Evolutionary conservation across 2,113 vertebrate genomes (phyloP), one percentile per base, ranked within the genome.

Genomic region (Malurus cyaneus): DNA sequence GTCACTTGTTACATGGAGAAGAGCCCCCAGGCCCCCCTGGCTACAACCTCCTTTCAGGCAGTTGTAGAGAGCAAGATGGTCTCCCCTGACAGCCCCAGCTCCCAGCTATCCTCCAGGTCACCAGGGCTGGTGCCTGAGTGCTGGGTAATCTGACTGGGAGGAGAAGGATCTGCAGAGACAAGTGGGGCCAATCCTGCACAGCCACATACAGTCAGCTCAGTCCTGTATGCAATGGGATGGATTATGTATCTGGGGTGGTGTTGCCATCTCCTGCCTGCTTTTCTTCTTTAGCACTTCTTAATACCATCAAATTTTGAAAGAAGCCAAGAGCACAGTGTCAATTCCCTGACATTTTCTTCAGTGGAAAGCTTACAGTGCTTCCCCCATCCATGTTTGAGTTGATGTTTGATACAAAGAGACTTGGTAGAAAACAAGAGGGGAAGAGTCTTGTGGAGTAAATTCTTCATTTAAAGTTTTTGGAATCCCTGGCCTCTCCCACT

Each of bases 351-450:
- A 50, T 90, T 57, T 74, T 80, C 32, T 71, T 82, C 25, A 29
- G 36, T 8, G 7, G 49, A 56, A 71, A 44, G 4, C 11, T 71
- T 72, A 44, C 0, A 0, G 18, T 74, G 20, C 34, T 64, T 54
- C 25, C 10, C 29, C 14, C 0, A 0, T 36, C 24, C 4, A 0
- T 21, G 46, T 83, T 36, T 72, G 49, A 67, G 46, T 60, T 69
- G 26, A 25, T 34, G 12, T 50, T 78, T 78, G 69, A 50, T 18
- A 46, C 25, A 62, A 80, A 69, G 11, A 50, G 50, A 32, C 25
- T 46, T 59, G 14, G 10, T 88, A 62, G 62, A 59, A 79, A 95
- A 67, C 1, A 8, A 53, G 49, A 64, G 2, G 5, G 29, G 76
- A 76, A 66, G 9, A 59, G 9, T 46, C 52, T 47, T 12, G 9